A percentile compares a stretch with the other conserved stretches of the same genome.
Conservation (phyloP, 2,113 vertebrate genomes). For the Silurus glanis region DNA sequence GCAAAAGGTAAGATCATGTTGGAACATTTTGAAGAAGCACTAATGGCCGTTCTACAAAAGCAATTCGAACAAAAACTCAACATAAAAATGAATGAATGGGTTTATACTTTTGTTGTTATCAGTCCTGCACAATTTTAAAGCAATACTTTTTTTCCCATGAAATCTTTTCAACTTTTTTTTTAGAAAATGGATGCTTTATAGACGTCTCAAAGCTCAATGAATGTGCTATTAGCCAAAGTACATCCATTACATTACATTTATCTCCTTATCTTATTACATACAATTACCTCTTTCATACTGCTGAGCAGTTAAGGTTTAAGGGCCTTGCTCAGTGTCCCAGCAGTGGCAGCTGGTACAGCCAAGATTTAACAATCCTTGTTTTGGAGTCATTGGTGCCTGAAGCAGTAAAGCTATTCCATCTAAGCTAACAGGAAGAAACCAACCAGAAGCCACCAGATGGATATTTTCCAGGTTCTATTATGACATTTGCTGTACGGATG, state of each 20-base stretch:
- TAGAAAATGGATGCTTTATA: background rate
- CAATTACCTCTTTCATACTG: too few relatives aligned
- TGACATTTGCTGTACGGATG: background rate
- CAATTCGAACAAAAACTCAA: background rate
- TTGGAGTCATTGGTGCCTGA: conserved; percentile 21
- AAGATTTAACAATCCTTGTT: background rate
- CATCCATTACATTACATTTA: background rate
- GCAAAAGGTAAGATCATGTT: background rate
- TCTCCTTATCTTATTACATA: too few relatives aligned
- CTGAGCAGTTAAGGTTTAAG: too few relatives aligned
- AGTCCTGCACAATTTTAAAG: background rate
- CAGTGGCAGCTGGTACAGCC: too few relatives aligned
- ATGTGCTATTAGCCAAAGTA: background rate
- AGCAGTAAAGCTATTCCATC: background rate
- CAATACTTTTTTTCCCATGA: too few relatives aligned
- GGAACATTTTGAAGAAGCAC: background rate
- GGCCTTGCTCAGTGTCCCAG: too few relatives aligned
- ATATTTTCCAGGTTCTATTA: background rate
- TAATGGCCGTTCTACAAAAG: background rate
- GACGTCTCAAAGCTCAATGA: background rate
- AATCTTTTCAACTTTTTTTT: too few relatives aligned
- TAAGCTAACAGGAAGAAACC: conserved; percentile 1
- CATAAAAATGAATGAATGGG: background rate
- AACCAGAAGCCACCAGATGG: background rate
- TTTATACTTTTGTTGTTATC: background rate